Base-by-base conservation (phyloP, 2,113 vertebrate genomes). In the Bubo bubo region DNA sequence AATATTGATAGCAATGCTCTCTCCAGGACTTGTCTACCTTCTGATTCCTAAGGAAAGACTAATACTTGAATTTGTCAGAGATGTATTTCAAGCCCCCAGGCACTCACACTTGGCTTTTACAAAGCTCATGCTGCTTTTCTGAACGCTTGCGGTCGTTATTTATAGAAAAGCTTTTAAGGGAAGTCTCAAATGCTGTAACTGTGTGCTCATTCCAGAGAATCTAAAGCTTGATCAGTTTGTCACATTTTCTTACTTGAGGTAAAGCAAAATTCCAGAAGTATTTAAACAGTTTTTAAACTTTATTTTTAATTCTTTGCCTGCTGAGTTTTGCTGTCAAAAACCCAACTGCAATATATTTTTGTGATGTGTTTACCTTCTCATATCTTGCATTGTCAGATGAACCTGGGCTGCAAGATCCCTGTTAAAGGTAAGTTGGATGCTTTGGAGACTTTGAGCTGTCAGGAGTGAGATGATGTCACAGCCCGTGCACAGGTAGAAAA, bases 371-470 rank as follows among this genome's bases (percentile, higher is more conserved):
- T 83, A 32, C 35, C 85, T 63, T 59, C 55, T 70, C 28, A 20
- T 27, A 5, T 21, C 56, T 39, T 13, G 49, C 39, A 6, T 28
- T 83, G 45, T 49, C 97, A 99, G 99, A 98, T 52, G 99, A 98
- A 55, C 98, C 98, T 4, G 98, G 98, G 37, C 96, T 99, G 80
- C 97, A 98, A 79, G 99, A 99, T 91, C 98, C 98, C 41, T 99
- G 98, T 85, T 98, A 98, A 98, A 90, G 98, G 98, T 39, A 97
- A 95, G 27, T 97, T 95, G 19, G 98, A 99, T 14, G 98, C 94
- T 67, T 88, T 99, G 27, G 95, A 97, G 52, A 90, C 72, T 79
- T 94, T 98, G 98, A 98, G 81, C 32, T 90, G 63, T 49, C 98
- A 98, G 95, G 97, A 98, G 56, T 94, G 98, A 81, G 99, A 99